Conservation (phyloP, 2,888 invertebrate species). For the Xylota segnis region DNA sequence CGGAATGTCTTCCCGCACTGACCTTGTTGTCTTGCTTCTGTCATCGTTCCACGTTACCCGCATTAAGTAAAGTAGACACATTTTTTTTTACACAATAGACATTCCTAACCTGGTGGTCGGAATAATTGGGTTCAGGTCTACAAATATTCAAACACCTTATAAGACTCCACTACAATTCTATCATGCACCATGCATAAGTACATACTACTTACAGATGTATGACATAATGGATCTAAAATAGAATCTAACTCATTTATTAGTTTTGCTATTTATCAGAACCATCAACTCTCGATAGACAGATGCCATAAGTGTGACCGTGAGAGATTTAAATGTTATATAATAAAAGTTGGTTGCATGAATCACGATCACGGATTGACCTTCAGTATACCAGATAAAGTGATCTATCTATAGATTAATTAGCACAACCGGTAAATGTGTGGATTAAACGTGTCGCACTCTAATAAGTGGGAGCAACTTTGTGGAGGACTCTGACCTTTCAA, state of each 20-base stretch:
- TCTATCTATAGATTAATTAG: background rate
- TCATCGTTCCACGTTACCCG: too few species aligned
- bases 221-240: conserved; percentile 11
- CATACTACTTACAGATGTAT: background rate
- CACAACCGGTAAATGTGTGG: background rate
- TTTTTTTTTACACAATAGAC: too few species aligned
- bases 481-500: background rate
- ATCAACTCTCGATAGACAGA: background rate
- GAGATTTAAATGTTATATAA: background rate
- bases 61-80: too few species aligned
- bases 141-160: background rate
- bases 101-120: too few species aligned
- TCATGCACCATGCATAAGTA: background rate
- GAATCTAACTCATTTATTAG: background rate
- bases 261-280: background rate
- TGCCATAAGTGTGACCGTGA: conserved; percentile 19
- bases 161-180: background rate
- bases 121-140: background rate
- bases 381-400: background rate
- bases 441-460: background rate
- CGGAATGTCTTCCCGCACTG: too few species aligned
- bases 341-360: conserved; percentile 1
- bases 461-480: background rate
- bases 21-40: too few species aligned
- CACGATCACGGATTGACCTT: conserved; percentile 1